Evolutionary conservation across 2,797 vertebrate genomes (phyloP), one percentile per base, ranked within the genome.

Genomic region (Smutsia temminckii): DNA sequence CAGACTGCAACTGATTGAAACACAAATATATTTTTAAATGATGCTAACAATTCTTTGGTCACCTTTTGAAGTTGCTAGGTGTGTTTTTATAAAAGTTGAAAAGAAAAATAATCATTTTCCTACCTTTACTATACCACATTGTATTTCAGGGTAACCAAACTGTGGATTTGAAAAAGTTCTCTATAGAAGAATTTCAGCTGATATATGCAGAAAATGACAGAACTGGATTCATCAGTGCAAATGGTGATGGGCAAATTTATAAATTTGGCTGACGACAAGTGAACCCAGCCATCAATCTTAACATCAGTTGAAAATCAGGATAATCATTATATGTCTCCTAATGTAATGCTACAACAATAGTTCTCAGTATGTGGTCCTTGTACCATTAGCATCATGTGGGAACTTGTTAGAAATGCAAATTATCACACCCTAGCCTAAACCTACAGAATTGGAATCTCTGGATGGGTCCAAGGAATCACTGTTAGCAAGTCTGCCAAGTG

Each of bases 381-480:
- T n/a, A 85, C 12, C 4, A 89, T 34, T 46, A 61, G 59, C 61
- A 69, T 37, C 42, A 25, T 34, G 51, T 68, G 49, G 40, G 20
- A 91, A 87, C 75, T 74, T 80, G 16, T 86, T n/a, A 66, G 68
- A 81, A 81, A 95, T 18, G 37, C 40, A 83, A 61, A 53, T 75
- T 40, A 51, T 75, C 40, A 74, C 0, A 3, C 40, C 49, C 34
- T n/a, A 66, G 12, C 10, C 78, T 46, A 87, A 29, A 71, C 46
- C 64, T 79, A 80, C 1, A 51, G 42, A 92, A 83, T 2, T 68
- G 27, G 40, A 75, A 61, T 68, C 27, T 46, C n/a, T 57, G 18
- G 27, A n/a, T 69, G 17, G 18, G 29, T 25, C 9, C 20, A 34
- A 83, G 53, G n/a, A 86, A 80, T 29, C 32, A 46, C 3, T 53